Base-by-base conservation (phyloP, 2,797 vertebrate species). In the Apogon talboti region DNA sequence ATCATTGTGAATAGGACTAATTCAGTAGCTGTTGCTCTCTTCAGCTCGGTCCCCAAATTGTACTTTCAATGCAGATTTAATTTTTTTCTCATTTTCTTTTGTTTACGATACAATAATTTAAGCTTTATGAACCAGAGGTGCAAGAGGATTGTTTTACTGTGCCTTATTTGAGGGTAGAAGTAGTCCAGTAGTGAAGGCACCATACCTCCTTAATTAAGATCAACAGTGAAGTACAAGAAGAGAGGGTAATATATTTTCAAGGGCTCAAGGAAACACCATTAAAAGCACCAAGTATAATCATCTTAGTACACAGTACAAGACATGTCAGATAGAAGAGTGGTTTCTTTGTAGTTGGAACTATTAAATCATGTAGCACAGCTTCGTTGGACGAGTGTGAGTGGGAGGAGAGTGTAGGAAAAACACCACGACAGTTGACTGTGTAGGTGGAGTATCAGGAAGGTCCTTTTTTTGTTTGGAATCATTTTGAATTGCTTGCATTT, bases 21-120 rank as follows among this genome's bases (percentile, higher is more conserved):
- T 48, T 46, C 37, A 41, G 11, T 45, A 19, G 37, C 19, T n/a
- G n/a, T 44, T 58, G 10, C 46, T 44, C 24, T 42, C 5, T 12
- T 28, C 54, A 44, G 28, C 35, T 48, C 9, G 15, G n/a, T 38
- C n/a, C 8, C 11, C 9, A 15, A 18, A 18, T 2, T 12, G 3
- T 53, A 41, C 42, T 43, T 51, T 8, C n/a, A 18, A 45, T 21
- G 38, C 30, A 41, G 13, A 9, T 53, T 10, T 59, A 59, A 37
- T 70, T 38, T 28, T 61, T 4, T 30, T 49, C 7, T 3, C 61
- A 12, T 40, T 78, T 43, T 54, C 44, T 37, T 57, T 48, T 47
- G 15, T 35, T 35, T 35, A 10, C 10, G 33, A 35, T 35, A 35
- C 42, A 11, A 33, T 71, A 5, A 68, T 61, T n/a, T n/a, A 72